Evolutionary conservation across 2,113 vertebrate species (phyloP), one percentile per base, ranked within the genome.

Genomic region (Heterochromis multidens): DNA sequence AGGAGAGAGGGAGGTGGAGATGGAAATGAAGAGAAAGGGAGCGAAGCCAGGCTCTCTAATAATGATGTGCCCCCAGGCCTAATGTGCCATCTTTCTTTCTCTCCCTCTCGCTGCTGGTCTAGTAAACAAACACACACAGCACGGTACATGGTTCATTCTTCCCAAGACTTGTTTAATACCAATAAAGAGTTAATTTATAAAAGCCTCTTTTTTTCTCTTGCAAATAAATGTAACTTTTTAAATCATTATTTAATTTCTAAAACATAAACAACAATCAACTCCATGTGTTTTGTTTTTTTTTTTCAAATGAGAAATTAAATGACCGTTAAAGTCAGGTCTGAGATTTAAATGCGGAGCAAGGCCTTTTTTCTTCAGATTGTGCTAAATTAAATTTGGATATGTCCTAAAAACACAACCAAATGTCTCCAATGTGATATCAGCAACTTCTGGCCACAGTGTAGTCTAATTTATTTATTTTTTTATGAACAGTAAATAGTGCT

Each of bases 1-100:
- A 46, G 23, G 56, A 17, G 31, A 25, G 35, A 7, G 74, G 37
- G 65, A 77, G 77, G 52, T 62, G 27, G 79, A 43, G 61, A 4
- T 67, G 40, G 72, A 76, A 74, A 82, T 59, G 37, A 77, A 81
- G 74, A 72, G 46, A 40, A 43, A 7, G 14, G 62, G 83, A 62
- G 87, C 58, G 86, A 84, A 84, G 87, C 87, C 81, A 90, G 90
- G 86, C 87, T 84, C 83, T 95, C 92, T 91, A 94, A 96, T 96
- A 95, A 96, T 92, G 94, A 95, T 94, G 93, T 87, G 63, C 93
- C 95, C 95, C 92, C 86, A 91, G 96, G 95, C 94, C 90, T 92
- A 91, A 94, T 93, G 92, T 90, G 90, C 93, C 90, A 88, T 95
- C 89, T 89, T 84, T 89, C 86, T 43, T 54, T 84, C 10, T 82